Evolutionary conservation across 2,888 invertebrate genomes (phyloP).

Genomic region (Cheilosia scutellata): DNA sequence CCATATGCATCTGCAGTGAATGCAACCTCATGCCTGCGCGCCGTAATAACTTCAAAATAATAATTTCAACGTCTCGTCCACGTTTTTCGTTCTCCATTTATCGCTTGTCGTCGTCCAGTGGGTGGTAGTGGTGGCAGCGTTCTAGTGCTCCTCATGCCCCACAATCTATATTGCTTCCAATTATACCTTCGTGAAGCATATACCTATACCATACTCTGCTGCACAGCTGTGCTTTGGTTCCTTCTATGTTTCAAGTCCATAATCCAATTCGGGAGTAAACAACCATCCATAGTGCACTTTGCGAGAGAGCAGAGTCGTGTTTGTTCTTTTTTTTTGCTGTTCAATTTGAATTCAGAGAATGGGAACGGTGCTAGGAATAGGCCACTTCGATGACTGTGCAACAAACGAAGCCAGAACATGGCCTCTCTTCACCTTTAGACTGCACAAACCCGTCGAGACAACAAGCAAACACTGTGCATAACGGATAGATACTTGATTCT

Average conservation of each 20-base stretch:
- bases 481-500: constrained; percentile 52
- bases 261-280: constrained; percentile 70
- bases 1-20: constrained; percentile 52
- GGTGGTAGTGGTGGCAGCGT: constrained; percentile 4
- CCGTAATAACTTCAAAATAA: constrained; percentile 57
- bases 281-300: constrained; percentile 2
- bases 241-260: constrained; percentile 35
- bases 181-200: constrained; percentile 43
- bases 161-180: constrained; percentile 66
- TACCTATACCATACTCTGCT: constrained; percentile 3
- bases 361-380: constrained; percentile 20
- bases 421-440: constrained; percentile 59
- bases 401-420: constrained; percentile 49
- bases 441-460: constrained; percentile 54
- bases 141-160: constrained; percentile 41
- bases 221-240: constrained; percentile 39
- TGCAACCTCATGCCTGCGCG: constrained; percentile 43
- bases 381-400: constrained; percentile 3
- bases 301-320: constrained; percentile 2
- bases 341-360: constrained; percentile 17
- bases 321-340: neutral
- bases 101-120: constrained; percentile 26
- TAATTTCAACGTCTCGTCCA: constrained; percentile 54
- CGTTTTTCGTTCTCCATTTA: constrained; percentile 53
- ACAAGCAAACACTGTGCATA: constrained; percentile 45